Evolutionary conservation across 1,140 invertebrate species (phyloP).

Genomic region (Lordiphosa clarofinis): DNA sequence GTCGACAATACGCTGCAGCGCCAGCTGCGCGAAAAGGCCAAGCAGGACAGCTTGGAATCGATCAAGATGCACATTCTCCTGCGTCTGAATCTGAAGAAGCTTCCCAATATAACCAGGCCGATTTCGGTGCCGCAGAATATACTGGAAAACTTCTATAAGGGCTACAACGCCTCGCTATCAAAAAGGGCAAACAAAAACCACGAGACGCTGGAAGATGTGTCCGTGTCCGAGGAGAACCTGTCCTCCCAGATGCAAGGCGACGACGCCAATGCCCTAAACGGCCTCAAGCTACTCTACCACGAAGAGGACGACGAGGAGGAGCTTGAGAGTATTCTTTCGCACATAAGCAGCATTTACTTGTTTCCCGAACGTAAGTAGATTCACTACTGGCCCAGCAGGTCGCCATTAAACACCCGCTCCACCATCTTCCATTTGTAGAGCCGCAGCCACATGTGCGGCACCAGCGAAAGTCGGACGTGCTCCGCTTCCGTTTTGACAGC

Average conservation of each 20-base stretch:
- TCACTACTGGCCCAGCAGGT: neutral
- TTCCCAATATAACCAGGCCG: constrained; percentile 68
- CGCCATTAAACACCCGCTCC: too few species aligned
- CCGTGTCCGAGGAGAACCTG: constrained; percentile 7
- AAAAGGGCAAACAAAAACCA: constrained; percentile 1
- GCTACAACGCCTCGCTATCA: constrained; percentile 35
- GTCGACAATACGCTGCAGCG: constrained; percentile 51
- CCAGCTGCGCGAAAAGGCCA: constrained; percentile 63
- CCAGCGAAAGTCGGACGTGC: constrained; percentile 45
- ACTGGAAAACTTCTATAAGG: constrained; percentile 65
- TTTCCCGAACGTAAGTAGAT: constrained; percentile 68
- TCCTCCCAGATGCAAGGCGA: constrained; percentile 54
- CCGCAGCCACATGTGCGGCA: constrained; percentile 44
- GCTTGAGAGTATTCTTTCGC: constrained; percentile 56
- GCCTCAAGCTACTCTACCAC: constrained; percentile 15
- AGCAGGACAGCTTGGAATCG: constrained; percentile 66
- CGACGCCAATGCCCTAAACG: constrained; percentile 39
- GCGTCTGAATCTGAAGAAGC: constrained; percentile 57
- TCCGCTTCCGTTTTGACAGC: constrained; percentile 56
- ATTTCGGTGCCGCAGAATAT: constrained; percentile 60
- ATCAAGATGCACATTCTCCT: constrained; percentile 73
- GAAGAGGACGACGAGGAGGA: constrained; percentile 24
- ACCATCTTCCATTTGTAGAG: constrained; percentile 7
- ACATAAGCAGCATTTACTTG: constrained; percentile 62
- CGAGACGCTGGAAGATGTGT: neutral